Evolutionary conservation across 2,888 invertebrate genomes (phyloP).

Genomic region (Chloroclystis v-ata): DNA sequence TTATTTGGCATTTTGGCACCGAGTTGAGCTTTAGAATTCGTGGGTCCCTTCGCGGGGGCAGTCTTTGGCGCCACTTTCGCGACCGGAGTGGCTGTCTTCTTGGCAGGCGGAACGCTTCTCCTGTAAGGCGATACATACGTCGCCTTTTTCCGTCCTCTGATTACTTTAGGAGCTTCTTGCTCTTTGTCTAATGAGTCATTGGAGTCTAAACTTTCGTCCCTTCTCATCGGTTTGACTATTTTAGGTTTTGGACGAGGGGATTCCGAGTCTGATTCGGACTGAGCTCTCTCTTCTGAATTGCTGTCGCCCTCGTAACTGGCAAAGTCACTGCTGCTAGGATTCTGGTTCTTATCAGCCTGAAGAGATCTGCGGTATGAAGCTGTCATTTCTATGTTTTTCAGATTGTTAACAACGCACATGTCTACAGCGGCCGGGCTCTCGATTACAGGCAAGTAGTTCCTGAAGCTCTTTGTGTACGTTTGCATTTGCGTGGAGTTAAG

Average conservation of each 20-base stretch:
- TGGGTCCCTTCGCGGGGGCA: conserved; percentile 36
- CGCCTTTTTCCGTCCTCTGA: conserved; percentile 83
- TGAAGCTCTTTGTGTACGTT: conserved; percentile 77
- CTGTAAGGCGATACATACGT: conserved; percentile 81
- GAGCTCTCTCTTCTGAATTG: conserved; percentile 76
- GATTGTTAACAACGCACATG: conserved; percentile 67
- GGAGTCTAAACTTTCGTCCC: conserved; percentile 66
- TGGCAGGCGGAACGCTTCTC: conserved; percentile 50
- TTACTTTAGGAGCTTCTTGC: conserved; percentile 71
- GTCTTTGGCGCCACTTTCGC: conserved; percentile 40
- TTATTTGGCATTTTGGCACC: conserved; percentile 54
- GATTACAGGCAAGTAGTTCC: conserved; percentile 69
- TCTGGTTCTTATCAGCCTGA: conserved; percentile 40
- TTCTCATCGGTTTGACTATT: conserved; percentile 75
- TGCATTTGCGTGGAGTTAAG: conserved; percentile 78
- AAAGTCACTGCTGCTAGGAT: conserved; percentile 60
- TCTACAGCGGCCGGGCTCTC: conserved; percentile 68
- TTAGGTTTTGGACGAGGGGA: conserved; percentile 73
- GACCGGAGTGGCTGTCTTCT: conserved; percentile 46
- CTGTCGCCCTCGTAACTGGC: conserved; percentile 79
- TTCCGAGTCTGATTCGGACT: conserved; percentile 68
- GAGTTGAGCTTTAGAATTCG: conserved; percentile 45
- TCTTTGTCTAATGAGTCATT: conserved; percentile 68
- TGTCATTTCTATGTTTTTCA: conserved; percentile 69
- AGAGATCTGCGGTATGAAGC: conserved; percentile 52